Evolutionary conservation across 2,888 invertebrate species (phyloP).

Genomic region (Pteria penguin): DNA sequence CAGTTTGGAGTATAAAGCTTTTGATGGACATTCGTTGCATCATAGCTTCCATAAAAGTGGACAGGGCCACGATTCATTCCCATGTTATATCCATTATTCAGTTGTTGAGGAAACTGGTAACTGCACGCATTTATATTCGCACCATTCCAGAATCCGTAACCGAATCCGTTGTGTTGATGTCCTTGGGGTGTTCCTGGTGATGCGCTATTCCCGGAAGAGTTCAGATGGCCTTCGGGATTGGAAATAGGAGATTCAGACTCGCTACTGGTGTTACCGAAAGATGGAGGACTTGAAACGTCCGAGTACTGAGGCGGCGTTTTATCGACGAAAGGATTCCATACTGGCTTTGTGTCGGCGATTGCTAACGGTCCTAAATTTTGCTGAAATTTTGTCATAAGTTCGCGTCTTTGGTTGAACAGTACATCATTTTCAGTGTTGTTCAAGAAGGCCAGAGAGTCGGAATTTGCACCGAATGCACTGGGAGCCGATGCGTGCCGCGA

Average conservation of each 20-base stretch:
- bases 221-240: slow-evolving; percentile 19
- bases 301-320: slow-evolving; percentile 6
- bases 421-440: slow-evolving; percentile 5
- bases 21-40: neutral
- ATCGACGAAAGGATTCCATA: slow-evolving; percentile 39
- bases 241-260: slow-evolving; percentile 27
- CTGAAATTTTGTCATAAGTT: slow-evolving; percentile 15
- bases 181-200: slow-evolving; percentile 16
- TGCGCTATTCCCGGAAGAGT: slow-evolving; percentile 21
- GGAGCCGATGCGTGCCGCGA: slow-evolving; percentile 35
- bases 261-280: slow-evolving; percentile 13
- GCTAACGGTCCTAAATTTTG: neutral
- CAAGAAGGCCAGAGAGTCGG: neutral
- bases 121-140: neutral
- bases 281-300: slow-evolving; percentile 20
- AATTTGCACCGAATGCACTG: neutral
- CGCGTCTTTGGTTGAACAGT: slow-evolving; percentile 2
- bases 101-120: neutral
- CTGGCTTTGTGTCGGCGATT: slow-evolving; percentile 2
- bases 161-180: neutral
- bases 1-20: neutral
- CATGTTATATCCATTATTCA: neutral
- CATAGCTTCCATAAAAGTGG: neutral
- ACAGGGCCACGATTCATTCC: too few species aligned
- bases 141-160: neutral